phyloP scores from a whole-genome alignment of 2,888 invertebrate genomes.

The Ornithoptera alexandrae region DNA sequence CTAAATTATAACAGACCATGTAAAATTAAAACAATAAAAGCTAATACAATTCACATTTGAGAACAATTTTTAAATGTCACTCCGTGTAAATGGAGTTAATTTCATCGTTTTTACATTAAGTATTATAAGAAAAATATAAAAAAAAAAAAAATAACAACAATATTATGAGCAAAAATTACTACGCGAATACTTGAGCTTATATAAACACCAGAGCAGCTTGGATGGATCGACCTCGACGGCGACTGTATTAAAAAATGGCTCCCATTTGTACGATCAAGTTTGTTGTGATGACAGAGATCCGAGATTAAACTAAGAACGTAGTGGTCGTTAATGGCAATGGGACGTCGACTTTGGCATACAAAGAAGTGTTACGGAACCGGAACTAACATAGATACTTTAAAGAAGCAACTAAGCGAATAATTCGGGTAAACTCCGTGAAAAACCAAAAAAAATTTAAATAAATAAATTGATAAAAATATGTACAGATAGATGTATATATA shows the following conservation, averaged over 20 bases:
- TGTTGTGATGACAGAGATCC: slow-evolving; percentile 75
- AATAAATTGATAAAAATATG: slow-evolving; percentile 77
- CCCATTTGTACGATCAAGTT: slow-evolving; percentile 74
- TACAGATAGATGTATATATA: slow-evolving; percentile 70
- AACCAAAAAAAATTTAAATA: slow-evolving; percentile 39
- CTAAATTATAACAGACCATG: slow-evolving; percentile 50
- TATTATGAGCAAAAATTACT: slow-evolving; percentile 73
- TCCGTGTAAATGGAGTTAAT: slow-evolving; percentile 55
- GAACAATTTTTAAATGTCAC: slow-evolving; percentile 61
- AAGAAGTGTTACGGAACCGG: slow-evolving; percentile 55
- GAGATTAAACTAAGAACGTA: slow-evolving; percentile 56
- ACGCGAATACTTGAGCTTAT: slow-evolving; percentile 76
- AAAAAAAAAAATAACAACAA: slow-evolving; percentile 64
- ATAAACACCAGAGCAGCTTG: slow-evolving; percentile 76
- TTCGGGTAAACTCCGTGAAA: slow-evolving; percentile 76
- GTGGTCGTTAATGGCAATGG: slow-evolving; percentile 70
- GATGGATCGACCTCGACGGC: slow-evolving; percentile 57
- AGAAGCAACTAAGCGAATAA: slow-evolving; percentile 51
- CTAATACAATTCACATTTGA: slow-evolving; percentile 64
- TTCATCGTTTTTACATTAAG: slow-evolving; percentile 50
- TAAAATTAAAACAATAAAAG: slow-evolving; percentile 49
- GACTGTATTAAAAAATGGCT: slow-evolving; percentile 63
- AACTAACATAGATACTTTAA: slow-evolving; percentile 36
- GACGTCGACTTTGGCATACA: slow-evolving; percentile 77
- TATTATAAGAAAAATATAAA: slow-evolving; percentile 54